These are phyloP conservation scores for Caenorhabditis sp. DNA, from an alignment of 2,888 invertebrate genomes.

Conservation along the genomic window DNA sequence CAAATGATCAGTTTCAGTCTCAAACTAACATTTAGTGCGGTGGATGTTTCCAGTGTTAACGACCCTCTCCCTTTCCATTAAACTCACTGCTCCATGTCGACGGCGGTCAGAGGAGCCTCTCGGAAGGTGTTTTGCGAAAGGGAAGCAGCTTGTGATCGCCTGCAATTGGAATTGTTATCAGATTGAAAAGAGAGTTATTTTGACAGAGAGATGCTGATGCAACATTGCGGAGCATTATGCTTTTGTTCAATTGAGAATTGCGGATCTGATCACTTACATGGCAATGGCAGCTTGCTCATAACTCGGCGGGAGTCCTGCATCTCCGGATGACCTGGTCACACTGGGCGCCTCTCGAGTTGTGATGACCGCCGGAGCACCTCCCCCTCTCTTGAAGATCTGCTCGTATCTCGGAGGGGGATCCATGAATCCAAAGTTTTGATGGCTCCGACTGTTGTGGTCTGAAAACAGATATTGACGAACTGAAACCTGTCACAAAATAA, in stretches of 20 bases:
- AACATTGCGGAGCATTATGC: not conserved
- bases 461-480: slow-evolving; percentile 1
- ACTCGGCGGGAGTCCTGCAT: slow-evolving; percentile 30
- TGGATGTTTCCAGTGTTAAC: too few species aligned
- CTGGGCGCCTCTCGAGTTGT: slow-evolving; percentile 38
- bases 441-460: slow-evolving; percentile 20
- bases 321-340: slow-evolving; percentile 36
- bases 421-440: slow-evolving; percentile 52
- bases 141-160: slow-evolving; percentile 12
- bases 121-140: slow-evolving; percentile 17
- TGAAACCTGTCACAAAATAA: not conserved
- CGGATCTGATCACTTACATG: not conserved
- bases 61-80: not conserved
- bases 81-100: slow-evolving; percentile 29
- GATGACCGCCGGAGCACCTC: slow-evolving; percentile 26
- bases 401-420: slow-evolving; percentile 56
- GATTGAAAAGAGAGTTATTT: too few species aligned
- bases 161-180: slow-evolving; percentile 14
- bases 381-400: slow-evolving; percentile 51
- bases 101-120: slow-evolving; percentile 11
- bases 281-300: slow-evolving; percentile 38
- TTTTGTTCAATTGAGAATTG: not conserved
- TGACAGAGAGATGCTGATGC: too few species aligned
- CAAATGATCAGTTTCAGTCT: slow-evolving; percentile 5
- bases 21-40: too few species aligned